Conservation (phyloP, 35 echinoderm and acorn worm species). For the Strongylocentrotus purpuratus region DNA sequence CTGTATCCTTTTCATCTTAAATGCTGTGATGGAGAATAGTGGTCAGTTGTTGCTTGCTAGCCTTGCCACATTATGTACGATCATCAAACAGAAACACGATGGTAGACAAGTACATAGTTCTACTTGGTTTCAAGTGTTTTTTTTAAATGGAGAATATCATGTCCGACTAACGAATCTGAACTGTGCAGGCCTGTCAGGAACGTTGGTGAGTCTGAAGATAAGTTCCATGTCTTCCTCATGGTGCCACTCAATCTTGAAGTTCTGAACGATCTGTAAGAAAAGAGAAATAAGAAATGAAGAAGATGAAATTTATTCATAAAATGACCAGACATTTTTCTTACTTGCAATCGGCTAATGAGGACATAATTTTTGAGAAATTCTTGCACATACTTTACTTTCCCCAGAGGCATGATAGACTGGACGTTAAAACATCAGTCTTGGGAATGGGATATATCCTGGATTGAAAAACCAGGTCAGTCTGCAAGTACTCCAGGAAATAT, state of each 20-base stretch:
- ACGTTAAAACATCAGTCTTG: too few species aligned
- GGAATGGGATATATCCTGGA: too few species aligned
- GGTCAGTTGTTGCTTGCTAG: neutral
- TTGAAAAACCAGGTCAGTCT: too few species aligned
- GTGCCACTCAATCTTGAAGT: slow-evolving; percentile 90
- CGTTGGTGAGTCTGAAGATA: slow-evolving; percentile 72
- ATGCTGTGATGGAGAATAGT: neutral
- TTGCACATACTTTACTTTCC: too few species aligned
- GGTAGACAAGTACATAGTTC: neutral
- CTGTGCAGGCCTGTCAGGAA: slow-evolving; percentile 71
- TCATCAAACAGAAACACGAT: neutral
- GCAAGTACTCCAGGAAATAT: too few species aligned
- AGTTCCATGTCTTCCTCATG: slow-evolving; percentile 78
- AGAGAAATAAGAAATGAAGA: neutral
- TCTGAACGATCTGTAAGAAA: slow-evolving; percentile 68
- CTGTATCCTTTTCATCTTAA: neutral
- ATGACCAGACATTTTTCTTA: too few species aligned
- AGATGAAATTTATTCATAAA: neutral
- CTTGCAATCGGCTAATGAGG: too few species aligned
- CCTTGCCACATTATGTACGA: neutral
- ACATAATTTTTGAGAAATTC: too few species aligned
- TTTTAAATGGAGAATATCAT: slow-evolving; percentile 46
- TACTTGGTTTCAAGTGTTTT: neutral
- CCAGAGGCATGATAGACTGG: too few species aligned
- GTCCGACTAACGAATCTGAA: slow-evolving; percentile 72